These are phyloP conservation scores for Neelides folsomi DNA, from an alignment of 2,888 invertebrate species.

Conservation along the genomic window DNA sequence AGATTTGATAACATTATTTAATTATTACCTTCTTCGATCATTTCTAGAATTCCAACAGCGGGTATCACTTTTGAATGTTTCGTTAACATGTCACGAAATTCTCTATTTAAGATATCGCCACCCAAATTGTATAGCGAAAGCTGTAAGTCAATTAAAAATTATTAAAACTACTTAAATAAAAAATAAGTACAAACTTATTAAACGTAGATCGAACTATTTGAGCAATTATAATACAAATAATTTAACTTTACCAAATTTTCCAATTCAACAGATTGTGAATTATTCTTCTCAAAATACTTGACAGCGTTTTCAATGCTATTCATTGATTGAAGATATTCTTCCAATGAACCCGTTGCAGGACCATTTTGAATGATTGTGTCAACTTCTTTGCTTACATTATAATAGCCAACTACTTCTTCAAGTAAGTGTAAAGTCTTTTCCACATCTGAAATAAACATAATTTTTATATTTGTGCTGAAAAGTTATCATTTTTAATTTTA, in stretches of 20 bases:
- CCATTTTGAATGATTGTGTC: slow-evolving; percentile 74
- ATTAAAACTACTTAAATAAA: too few species aligned
- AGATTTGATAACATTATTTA: too few species aligned
- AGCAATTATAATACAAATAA: background rate
- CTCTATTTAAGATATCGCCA: slow-evolving; percentile 67
- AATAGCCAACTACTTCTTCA: slow-evolving; percentile 88
- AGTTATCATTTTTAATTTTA: too few species aligned
- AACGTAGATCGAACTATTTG: too few species aligned
- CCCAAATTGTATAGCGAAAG: slow-evolving; percentile 65
- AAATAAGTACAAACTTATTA: too few species aligned
- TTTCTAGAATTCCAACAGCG: slow-evolving; percentile 61
- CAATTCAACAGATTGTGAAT: slow-evolving; percentile 82
- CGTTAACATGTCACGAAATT: slow-evolving; percentile 72
- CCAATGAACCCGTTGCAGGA: slow-evolving; percentile 51
- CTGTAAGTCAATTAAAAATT: slow-evolving; percentile 41
- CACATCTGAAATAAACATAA: slow-evolving; percentile 69
- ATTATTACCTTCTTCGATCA: slow-evolving; percentile 60
- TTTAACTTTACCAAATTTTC: slow-evolving; percentile 65
- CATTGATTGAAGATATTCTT: slow-evolving; percentile 54
- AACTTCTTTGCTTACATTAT: slow-evolving; percentile 85
- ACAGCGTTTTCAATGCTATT: slow-evolving; percentile 74
- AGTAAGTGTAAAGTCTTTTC: slow-evolving; percentile 73
- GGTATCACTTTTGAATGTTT: slow-evolving; percentile 75
- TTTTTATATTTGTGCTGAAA: too few species aligned
- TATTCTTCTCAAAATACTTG: slow-evolving; percentile 81